A percentile compares a stretch with the other conserved stretches of the same genome.
These are phyloP conservation scores for Drosophila pallidifrons DNA, from an alignment of 1,140 invertebrate genomes.

Conservation along the genomic window DNA sequence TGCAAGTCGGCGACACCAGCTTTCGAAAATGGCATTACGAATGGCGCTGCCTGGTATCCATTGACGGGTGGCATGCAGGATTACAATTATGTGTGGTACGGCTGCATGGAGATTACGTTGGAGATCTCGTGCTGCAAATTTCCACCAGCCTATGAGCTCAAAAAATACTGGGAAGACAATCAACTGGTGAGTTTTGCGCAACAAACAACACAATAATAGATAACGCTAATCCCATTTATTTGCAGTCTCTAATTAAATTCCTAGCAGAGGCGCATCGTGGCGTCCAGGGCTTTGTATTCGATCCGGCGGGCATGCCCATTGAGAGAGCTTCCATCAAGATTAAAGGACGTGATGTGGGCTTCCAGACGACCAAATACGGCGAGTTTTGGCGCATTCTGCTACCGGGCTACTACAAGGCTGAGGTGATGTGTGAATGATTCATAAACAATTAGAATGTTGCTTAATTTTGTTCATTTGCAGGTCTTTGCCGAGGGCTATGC, in stretches of 20 bases:
- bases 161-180: slow-evolving; percentile 98
- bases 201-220: not conserved
- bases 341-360: slow-evolving; percentile 94
- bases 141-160: slow-evolving; percentile 93
- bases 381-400: slow-evolving; percentile 96
- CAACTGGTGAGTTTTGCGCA: slow-evolving; percentile 88
- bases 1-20: slow-evolving; percentile 90
- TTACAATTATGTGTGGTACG: slow-evolving; percentile 99
- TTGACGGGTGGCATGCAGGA: slow-evolving; percentile 97
- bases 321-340: slow-evolving; percentile 93
- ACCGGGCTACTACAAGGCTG: slow-evolving; percentile 93
- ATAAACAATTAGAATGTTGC: not conserved
- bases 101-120: slow-evolving; percentile 99
- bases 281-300: slow-evolving; percentile 92
- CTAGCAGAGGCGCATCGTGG: slow-evolving; percentile 95
- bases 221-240: slow-evolving; percentile 52
- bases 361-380: slow-evolving; percentile 95
- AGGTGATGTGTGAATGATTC: slow-evolving; percentile 86
- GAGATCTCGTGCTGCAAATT: slow-evolving; percentile 99
- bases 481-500: slow-evolving; percentile 93
- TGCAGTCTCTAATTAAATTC: slow-evolving; percentile 92
- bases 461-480: slow-evolving; percentile 84
- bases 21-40: slow-evolving; percentile 95
- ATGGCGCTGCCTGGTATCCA: slow-evolving; percentile 97
- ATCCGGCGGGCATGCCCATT: slow-evolving; percentile 92